phyloP scores from a whole-genome alignment of 2,797 vertebrate species.

The Mycteria americana region DNA sequence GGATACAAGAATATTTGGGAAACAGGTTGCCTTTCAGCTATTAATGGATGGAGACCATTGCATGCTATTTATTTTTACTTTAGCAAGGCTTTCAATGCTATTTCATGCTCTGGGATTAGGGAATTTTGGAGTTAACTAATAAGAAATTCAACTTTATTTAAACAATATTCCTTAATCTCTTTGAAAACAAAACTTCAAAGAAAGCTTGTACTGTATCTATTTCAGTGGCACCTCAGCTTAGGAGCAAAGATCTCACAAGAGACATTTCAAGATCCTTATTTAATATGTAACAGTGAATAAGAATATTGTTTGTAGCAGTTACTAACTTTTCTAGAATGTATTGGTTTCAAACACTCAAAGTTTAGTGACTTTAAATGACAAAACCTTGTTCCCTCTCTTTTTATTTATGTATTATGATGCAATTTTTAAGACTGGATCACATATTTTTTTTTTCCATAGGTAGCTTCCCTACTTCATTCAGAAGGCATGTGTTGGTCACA shows the following conservation, averaged over 20 bases:
- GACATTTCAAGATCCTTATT: neutral
- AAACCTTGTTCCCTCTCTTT: neutral
- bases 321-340: neutral
- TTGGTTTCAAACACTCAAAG: neutral
- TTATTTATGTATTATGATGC: neutral
- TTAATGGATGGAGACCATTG: neutral
- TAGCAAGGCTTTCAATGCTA: neutral
- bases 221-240: neutral
- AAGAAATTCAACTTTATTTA: neutral
- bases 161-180: neutral
- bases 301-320: neutral
- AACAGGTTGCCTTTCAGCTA: neutral
- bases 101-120: neutral
- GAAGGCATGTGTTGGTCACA: neutral
- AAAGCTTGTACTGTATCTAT: neutral
- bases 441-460: neutral
- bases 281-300: neutral
- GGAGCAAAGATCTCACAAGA: neutral
- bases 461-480: neutral
- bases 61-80: neutral
- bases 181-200: neutral
- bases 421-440: neutral
- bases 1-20: neutral
- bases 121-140: neutral
- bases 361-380: neutral